Evolutionary conservation across 2,113 vertebrate genomes (phyloP).

Genomic region (Myiozetetes cayanensis): DNA sequence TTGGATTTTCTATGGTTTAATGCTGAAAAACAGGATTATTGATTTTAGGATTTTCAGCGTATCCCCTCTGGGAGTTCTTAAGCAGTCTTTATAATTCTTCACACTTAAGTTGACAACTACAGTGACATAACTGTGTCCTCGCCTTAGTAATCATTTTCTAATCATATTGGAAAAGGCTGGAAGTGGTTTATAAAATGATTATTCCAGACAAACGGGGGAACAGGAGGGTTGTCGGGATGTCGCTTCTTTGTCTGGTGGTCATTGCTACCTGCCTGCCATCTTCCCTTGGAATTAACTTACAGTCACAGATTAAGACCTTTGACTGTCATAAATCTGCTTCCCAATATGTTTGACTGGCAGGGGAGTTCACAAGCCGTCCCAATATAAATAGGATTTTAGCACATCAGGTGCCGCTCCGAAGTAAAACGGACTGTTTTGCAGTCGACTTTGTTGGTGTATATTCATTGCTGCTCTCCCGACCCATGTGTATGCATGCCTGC

Average conservation of each 20-base stretch:
- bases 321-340: constrained; percentile 90
- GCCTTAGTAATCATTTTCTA: constrained; percentile 70
- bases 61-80: constrained; percentile 71
- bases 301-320: constrained; percentile 87
- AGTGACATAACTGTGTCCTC: constrained; percentile 62
- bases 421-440: constrained; percentile 68
- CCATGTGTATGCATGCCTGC: constrained; percentile 70
- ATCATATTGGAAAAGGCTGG: constrained; percentile 67
- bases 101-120: constrained; percentile 75
- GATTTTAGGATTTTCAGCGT: constrained; percentile 82
- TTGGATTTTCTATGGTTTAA: constrained; percentile 76
- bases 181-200: constrained; percentile 69
- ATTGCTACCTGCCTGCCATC: constrained; percentile 75
- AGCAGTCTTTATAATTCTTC: constrained; percentile 69
- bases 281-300: constrained; percentile 84
- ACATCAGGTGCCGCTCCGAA: constrained; percentile 66
- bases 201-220: neutral
- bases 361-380: constrained; percentile 68
- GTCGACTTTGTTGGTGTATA: constrained; percentile 65
- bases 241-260: constrained; percentile 71
- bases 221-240: neutral
- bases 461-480: constrained; percentile 64
- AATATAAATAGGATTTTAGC: constrained; percentile 76
- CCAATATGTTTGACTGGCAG: constrained; percentile 78
- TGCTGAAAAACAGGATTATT: constrained; percentile 81